Base-by-base conservation (phyloP, 2,113 vertebrate genomes). In the Oreochromis spilurus region DNA sequence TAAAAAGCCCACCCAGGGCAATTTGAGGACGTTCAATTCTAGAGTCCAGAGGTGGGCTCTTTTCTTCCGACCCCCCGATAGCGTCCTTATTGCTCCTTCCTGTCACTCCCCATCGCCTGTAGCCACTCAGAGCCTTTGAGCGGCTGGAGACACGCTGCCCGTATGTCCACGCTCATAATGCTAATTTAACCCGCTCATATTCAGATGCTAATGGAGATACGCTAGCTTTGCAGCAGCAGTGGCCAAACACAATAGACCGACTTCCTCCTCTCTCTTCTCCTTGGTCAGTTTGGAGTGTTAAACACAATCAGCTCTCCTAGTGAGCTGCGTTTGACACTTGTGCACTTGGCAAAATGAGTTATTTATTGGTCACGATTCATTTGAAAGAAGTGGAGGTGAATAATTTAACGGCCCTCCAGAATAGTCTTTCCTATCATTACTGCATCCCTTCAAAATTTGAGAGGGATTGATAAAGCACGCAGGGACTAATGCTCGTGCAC, bases 141-240 rank as follows among this genome's bases (percentile, higher is more conserved):
- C 53, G 55, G 89, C 65, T 82, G 88, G 81, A 94, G 89, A 88
- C 93, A 88, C 85, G 87, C 94, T 92, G 57, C 81, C 86, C 89
- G 60, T 94, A 89, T 91, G 89, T 82, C 91, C 84, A 87, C 83
- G 43, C 86, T 93, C 84, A 84, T 89, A 79, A 94, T 94, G 93
- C 90, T 87, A 90, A 95, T 95, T 95, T 93, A 94, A 93, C 93
- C 91, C 21, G 50, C 84, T 90, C 91, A 92, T 94, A 96, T 96
- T 95, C 93, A 96, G 92, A 96, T 95, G 93, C 88, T 94, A 93
- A 94, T 94, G 43, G n/a, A 83, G 88, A 91, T 57, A 79, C 60
- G 21, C 86, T 88, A 89, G 85, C 91, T 89, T 85, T 88, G 50
- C 70, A 92, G 84, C 79, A 58, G 65, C 24, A 60, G 75, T 85